Conservation (phyloP, 2,113 vertebrate genomes). For the Pavo muticus region DNA sequence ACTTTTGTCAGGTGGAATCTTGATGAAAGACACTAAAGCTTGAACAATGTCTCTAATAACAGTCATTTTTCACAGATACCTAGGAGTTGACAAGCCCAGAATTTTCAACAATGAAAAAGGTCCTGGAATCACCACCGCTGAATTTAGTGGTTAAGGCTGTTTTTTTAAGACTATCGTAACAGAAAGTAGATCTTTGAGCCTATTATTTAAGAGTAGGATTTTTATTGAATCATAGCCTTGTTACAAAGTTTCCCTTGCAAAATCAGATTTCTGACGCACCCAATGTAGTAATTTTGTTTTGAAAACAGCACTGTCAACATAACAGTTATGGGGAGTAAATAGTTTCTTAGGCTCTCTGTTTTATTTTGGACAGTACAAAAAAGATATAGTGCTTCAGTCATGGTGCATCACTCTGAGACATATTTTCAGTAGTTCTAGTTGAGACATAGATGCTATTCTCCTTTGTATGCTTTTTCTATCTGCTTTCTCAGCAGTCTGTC, state of each 20-base stretch:
- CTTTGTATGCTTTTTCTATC: not conserved
- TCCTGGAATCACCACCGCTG: not conserved
- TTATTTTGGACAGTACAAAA: not conserved
- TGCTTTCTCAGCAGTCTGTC: not conserved
- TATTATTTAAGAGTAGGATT: not conserved
- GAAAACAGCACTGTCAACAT: not conserved
- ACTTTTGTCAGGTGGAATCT: not conserved
- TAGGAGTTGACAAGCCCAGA: not conserved
- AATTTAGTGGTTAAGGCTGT: not conserved
- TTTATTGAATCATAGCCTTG: not conserved
- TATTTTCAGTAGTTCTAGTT: not conserved
- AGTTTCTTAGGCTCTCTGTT: not conserved
- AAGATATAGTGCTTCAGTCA: not conserved
- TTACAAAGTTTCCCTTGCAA: not conserved
- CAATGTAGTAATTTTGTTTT: not conserved
- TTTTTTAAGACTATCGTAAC: not conserved
- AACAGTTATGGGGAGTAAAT: not conserved
- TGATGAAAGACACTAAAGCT: not conserved
- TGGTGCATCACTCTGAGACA: not conserved
- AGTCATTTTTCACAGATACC: not conserved
- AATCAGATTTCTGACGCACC: not conserved
- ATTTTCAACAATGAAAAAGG: not conserved
- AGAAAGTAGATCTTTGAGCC: not conserved
- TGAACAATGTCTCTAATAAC: not conserved
- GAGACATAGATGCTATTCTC: not conserved